These are phyloP conservation scores for Tetrax tetrax DNA, from an alignment of 2,113 vertebrate species.

Conservation along the genomic window DNA sequence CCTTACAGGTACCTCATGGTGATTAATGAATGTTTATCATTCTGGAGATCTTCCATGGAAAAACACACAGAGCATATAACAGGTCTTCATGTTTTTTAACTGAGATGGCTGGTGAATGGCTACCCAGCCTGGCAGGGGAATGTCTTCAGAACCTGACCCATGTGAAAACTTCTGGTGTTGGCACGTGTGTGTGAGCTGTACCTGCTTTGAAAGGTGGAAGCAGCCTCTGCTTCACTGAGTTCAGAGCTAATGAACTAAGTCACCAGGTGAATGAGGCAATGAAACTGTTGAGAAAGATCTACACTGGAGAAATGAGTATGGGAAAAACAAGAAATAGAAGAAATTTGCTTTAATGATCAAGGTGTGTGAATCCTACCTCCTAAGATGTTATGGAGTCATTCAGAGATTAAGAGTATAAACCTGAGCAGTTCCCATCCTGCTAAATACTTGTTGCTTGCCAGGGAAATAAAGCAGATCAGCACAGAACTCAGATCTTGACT, in stretches of 20 bases:
- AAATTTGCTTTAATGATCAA: neutral
- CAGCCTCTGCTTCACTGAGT: neutral
- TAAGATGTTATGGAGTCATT: neutral
- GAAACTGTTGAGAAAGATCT: neutral
- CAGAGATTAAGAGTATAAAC: neutral
- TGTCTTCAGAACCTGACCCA: neutral
- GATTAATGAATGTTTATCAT: neutral
- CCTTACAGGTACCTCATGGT: neutral
- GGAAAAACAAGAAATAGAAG: neutral
- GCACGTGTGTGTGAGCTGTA: accelerated
- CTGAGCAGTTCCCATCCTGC: neutral
- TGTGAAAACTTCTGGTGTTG: neutral
- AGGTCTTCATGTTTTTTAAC: neutral
- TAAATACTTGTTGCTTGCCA: neutral
- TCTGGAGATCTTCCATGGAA: neutral
- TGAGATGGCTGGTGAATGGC: neutral
- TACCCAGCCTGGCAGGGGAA: neutral
- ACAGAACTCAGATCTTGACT: neutral
- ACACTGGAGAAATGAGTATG: neutral
- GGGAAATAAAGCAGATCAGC: neutral
- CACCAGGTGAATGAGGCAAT: neutral
- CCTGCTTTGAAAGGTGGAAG: neutral
- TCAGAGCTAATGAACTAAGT: neutral
- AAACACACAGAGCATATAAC: neutral
- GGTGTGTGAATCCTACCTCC: neutral